Evolutionary conservation across 2,888 invertebrate genomes (phyloP).

Genomic region (Clostera curtula): DNA sequence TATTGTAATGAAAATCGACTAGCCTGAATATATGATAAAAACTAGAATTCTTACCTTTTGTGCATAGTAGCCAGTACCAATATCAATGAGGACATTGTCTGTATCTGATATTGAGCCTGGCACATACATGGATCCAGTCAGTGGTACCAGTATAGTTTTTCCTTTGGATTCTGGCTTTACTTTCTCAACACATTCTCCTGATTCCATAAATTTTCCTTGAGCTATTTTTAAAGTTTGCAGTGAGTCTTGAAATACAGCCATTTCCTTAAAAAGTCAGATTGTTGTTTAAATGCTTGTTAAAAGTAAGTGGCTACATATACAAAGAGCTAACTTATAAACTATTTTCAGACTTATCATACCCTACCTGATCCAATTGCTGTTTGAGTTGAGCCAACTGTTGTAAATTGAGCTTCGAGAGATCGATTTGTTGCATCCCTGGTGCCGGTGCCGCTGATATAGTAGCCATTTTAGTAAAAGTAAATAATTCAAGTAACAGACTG

Average conservation of each 20-base stretch:
- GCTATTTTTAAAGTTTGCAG: constrained; percentile 91
- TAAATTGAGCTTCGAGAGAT: constrained; percentile 85
- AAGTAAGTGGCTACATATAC: background rate
- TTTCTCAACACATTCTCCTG: constrained; percentile 88
- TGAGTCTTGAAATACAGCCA: constrained; percentile 92
- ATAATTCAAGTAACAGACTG: no score
- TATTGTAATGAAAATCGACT: no score
- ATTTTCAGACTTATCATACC: constrained; percentile 5
- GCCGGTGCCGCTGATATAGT: constrained; percentile 77
- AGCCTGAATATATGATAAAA: background rate
- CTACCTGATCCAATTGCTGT: constrained; percentile 90
- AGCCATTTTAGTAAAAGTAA: constrained; percentile 62
- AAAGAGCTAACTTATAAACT: constrained; percentile 1
- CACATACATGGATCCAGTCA: constrained; percentile 98
- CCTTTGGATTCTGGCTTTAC: constrained; percentile 84
- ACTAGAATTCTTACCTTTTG: constrained; percentile 81
- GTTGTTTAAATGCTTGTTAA: constrained; percentile 1
- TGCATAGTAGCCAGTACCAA: constrained; percentile 97
- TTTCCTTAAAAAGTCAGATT: constrained; percentile 77
- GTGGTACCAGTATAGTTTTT: constrained; percentile 91
- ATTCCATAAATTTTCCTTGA: constrained; percentile 91
- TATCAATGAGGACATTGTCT: constrained; percentile 92
- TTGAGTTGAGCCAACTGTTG: constrained; percentile 89
- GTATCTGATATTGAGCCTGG: constrained; percentile 90
- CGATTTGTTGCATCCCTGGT: constrained; percentile 83